Evolutionary conservation across 1,140 invertebrate species (phyloP), one percentile per base, ranked within the genome.

Genomic region (Chymomyza costata): DNA sequence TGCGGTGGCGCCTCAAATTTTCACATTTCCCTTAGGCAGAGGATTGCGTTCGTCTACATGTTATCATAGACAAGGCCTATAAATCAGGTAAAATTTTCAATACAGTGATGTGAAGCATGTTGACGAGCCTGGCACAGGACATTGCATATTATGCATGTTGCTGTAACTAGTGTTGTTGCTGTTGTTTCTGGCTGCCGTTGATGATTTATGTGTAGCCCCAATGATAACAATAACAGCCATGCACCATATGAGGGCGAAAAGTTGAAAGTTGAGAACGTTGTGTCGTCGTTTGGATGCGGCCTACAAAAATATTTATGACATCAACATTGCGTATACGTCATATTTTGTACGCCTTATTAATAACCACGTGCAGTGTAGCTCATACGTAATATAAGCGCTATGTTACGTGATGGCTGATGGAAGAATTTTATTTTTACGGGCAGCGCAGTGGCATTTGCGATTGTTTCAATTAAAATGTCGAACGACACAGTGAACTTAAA

Each of bases 81-180:
- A 69, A 70, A 65, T 61, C 60, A 70, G 65, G 54, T 69, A 43
- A 48, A 59, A 60, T 68, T 70, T 70, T 69, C 65, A 65, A 69
- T 69, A 57, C 61, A 65, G 47, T 54, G 28, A 70, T 65, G 50
- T 50, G 65, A 63, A 56, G 48, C 60, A 63, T 53, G 60, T 53
- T 66, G 60, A 66, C 54, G 54, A 66, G 54, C 32, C 49, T n/a
- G n/a, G n/a, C n/a, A n/a, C n/a, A n/a, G n/a, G n/a, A n/a, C n/a
- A n/a, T n/a, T n/a, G n/a, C 49, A 52, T 52, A 41, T 44, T 51
- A 31, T 32, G 31, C 13, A 6, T 19, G 19, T 37, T 37, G 21
- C 13, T 32, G 37, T 7, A 8, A 19, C 11, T 30, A 17, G 7
- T 38, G 46, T 14, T 46, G 18, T 15, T 3, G 7, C 19, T 38